Evolutionary conservation across 1,140 invertebrate genomes (phyloP), one percentile per base, ranked within the genome.

Genomic region (Cylas formicarius): DNA sequence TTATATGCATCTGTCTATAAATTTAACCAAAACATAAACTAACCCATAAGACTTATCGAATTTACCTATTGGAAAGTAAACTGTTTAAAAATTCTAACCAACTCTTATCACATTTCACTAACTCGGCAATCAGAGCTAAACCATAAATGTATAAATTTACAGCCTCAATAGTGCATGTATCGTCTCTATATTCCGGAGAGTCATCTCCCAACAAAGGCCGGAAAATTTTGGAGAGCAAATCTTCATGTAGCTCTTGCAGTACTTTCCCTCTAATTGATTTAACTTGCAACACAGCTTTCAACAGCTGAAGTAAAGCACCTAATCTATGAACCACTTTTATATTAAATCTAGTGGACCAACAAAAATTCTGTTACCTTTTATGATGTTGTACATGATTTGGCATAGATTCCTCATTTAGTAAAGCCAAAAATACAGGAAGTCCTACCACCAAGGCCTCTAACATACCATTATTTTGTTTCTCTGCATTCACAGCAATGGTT

Each of bases 1-100:
- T 61, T 57, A 69, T 70, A 51, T 74, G 71, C 8, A 74, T 66
- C 55, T 71, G 66, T 50, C 50, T 55, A 47, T 28, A 36, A 52
- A 33, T 32, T 8, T 2, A 45, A 44, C 13, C 4, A n/a, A 34
- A 29, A 6, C 4, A 19, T n/a, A 37, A 19, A 43, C 11, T 19
- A 22, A 8, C 18, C 9, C 18, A 24, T 2, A 39, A n/a, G 24
- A 27, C 11, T 13, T 11, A 7, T 24, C n/a, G 13, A 21, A 9
- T 32, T 33, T 47, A 46, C 48, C 37, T 40, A 21, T 44, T 31
- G 22, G 14, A 11, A 11, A 48, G 24, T 5, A 52, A 23, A 38
- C 22, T 27, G 11, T 43, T 48, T 11, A 52, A 19, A 36, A 32
- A 37, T 4, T 10, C 20, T 13, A 32, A 44, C 73, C 73, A 75